A percentile compares a stretch with the other conserved stretches of the same genome.
Conservation (phyloP, 2,113 vertebrate species). For the Penelope pileata region DNA sequence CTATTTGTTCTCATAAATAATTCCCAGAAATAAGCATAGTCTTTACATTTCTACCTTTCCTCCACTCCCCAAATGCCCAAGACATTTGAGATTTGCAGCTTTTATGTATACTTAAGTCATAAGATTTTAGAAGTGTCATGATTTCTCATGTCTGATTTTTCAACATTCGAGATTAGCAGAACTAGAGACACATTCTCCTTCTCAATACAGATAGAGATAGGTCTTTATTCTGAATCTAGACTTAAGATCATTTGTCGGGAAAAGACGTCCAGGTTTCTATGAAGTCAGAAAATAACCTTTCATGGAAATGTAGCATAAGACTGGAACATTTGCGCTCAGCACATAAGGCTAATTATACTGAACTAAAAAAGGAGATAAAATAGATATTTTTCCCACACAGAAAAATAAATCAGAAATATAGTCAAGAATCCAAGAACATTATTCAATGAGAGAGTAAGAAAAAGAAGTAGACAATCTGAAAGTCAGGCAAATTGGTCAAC, state of each 20-base stretch:
- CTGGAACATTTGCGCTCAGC: not conserved
- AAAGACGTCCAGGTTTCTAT: not conserved
- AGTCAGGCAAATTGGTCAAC: not conserved
- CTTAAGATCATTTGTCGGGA: not conserved
- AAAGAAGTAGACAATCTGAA: not conserved
- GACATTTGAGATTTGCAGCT: not conserved
- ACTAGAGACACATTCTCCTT: not conserved
- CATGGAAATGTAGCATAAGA: not conserved
- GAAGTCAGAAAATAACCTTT: not conserved
- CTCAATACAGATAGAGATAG: no score
- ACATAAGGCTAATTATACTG: not conserved
- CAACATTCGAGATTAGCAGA: not conserved
- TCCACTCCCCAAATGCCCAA: not conserved
- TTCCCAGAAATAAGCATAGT: not conserved
- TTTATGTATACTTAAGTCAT: not conserved
- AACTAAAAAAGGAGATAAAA: not conserved
- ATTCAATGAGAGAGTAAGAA: not conserved
- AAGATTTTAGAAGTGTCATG: not conserved
- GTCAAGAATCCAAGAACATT: not conserved
- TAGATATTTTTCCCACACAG: not conserved
- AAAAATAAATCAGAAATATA: not conserved
- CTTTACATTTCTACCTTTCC: not conserved
- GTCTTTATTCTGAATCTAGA: not conserved
- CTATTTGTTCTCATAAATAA: not conserved
- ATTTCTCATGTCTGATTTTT: conserved; percentile 6